Evolutionary conservation across 2,888 invertebrate genomes (phyloP).

Genomic region (Agrotis segetum): DNA sequence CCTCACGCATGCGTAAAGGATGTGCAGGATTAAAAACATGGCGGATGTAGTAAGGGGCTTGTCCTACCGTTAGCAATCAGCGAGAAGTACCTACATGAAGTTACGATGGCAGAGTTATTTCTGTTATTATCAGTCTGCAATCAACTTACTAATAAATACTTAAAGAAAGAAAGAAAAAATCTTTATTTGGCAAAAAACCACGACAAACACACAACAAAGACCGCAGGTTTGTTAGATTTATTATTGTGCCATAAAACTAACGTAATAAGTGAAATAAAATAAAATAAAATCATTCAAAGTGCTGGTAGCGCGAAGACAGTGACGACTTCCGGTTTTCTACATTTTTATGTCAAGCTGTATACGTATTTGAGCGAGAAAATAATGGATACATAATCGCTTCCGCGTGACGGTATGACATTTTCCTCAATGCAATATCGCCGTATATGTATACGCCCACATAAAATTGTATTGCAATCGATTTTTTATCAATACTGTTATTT

Average conservation of each 20-base stretch:
- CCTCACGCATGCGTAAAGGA: slow-evolving; percentile 23
- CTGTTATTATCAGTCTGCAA: too few species aligned
- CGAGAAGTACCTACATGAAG: neutral
- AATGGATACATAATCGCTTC: neutral
- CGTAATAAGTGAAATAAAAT: too few species aligned
- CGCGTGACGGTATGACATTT: neutral
- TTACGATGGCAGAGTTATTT: neutral
- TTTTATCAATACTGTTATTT: neutral
- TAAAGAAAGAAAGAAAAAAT: too few species aligned
- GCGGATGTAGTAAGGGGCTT: neutral
- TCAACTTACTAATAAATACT: too few species aligned
- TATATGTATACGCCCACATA: slow-evolving; percentile 5
- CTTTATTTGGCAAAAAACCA: too few species aligned
- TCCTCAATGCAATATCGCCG: neutral
- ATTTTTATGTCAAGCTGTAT: too few species aligned
- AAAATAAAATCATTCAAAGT: too few species aligned
- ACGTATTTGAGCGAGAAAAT: neutral
- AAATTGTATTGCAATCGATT: slow-evolving; percentile 4
- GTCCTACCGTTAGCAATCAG: neutral
- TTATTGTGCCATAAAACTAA: too few species aligned
- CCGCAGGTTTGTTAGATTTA: too few species aligned
- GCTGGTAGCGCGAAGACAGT: too few species aligned
- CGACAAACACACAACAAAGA: too few species aligned
- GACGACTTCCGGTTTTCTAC: too few species aligned
- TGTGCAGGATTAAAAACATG: slow-evolving; percentile 27